phyloP scores from a whole-genome alignment of 2,797 vertebrate genomes.

The Hyperoplus immaculatus region DNA sequence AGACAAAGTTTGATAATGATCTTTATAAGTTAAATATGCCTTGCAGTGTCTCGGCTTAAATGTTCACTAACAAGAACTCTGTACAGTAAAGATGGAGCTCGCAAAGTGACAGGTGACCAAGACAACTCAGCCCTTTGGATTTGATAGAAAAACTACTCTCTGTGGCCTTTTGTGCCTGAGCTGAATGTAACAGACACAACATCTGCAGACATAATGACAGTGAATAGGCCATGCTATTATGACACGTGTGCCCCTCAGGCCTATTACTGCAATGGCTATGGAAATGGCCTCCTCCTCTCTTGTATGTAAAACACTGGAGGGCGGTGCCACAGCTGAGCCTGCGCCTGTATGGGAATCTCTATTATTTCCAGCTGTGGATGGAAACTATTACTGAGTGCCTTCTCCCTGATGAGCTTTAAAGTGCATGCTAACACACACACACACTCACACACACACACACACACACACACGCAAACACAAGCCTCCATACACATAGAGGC shows the following conservation, averaged over 20 bases:
- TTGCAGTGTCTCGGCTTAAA: too few species aligned
- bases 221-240: conserved; percentile 19
- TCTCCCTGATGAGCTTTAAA: conserved; percentile 80
- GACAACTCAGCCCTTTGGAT: conserved; percentile 17
- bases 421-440: conserved; percentile 58
- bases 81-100: not conserved
- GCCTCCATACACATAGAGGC: too few species aligned
- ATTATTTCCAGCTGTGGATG: conserved; percentile 91
- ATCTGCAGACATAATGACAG: conserved; percentile 10
- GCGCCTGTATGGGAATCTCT: conserved; percentile 82
- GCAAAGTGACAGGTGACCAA: conserved; percentile 5
- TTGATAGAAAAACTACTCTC: not conserved
- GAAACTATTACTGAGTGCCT: conserved; percentile 88
- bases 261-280: conserved; percentile 42
- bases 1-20: too few species aligned
- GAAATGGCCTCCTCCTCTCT: conserved; percentile 67
- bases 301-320: conserved; percentile 75
- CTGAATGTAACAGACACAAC: conserved; percentile 31
- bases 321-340: conserved; percentile 70
- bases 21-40: too few species aligned
- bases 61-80: not conserved
- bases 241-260: conserved; percentile 36
- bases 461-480: conserved; percentile 26
- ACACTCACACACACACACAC: conserved; percentile 29
- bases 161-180: conserved; percentile 21